These are phyloP conservation scores for Zosterops hypoxanthus DNA, from an alignment of 2,113 vertebrate genomes.

Conservation along the genomic window DNA sequence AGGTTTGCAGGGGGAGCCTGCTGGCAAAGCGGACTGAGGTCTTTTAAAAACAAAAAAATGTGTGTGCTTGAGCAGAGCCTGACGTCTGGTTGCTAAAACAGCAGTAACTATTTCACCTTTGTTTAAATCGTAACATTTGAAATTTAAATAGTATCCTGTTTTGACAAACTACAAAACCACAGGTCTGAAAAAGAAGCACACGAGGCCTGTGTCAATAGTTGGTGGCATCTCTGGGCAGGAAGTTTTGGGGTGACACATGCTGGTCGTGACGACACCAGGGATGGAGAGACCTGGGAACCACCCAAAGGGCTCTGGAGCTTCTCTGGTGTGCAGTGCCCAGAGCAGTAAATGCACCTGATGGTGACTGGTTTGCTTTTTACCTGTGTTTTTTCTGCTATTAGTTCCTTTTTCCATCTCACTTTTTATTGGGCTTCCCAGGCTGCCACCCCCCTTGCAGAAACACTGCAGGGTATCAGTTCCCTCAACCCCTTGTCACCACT, in stretches of 20 bases:
- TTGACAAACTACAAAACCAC: constrained; percentile 88
- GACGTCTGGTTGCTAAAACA: constrained; percentile 68
- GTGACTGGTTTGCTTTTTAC: constrained; percentile 5
- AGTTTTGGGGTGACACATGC: constrained; percentile 70
- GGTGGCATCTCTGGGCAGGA: constrained; percentile 77
- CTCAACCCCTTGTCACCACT: background rate
- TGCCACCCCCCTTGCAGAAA: background rate
- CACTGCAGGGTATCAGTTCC: background rate
- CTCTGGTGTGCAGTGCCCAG: background rate
- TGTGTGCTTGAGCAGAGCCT: constrained; percentile 64
- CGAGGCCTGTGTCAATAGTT: constrained; percentile 58
- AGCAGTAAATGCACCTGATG: background rate
- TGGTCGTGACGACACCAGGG: background rate
- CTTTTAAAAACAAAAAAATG: constrained; percentile 38
- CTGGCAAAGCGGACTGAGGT: constrained; percentile 63
- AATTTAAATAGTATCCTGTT: constrained; percentile 86
- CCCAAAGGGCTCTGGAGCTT: background rate
- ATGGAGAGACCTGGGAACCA: background rate
- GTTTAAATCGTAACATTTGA: constrained; percentile 65
- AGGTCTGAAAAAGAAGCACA: constrained; percentile 70
- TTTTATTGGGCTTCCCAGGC: background rate
- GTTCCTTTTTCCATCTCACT: background rate
- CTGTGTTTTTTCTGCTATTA: background rate
- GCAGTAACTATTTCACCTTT: constrained; percentile 58
- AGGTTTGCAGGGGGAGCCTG: constrained; percentile 73